Evolutionary conservation across 2,113 vertebrate genomes (phyloP).

Genomic region (Crotophaga sulcirostris): DNA sequence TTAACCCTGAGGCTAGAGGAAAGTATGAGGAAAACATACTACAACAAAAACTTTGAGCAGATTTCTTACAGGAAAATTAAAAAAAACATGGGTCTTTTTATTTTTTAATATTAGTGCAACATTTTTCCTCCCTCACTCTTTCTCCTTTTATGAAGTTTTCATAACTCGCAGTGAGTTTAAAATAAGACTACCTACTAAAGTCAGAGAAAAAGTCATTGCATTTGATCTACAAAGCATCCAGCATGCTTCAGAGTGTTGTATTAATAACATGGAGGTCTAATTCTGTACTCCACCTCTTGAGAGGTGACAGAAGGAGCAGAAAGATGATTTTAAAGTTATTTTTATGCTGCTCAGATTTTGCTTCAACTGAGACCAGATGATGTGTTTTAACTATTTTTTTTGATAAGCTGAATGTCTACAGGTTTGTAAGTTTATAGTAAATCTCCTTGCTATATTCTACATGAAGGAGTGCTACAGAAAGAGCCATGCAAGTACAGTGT

Average conservation of each 20-base stretch:
- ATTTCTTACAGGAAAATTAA: not conserved
- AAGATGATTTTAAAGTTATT: conserved; percentile 36
- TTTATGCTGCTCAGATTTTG: conserved; percentile 6
- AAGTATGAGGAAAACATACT: not conserved
- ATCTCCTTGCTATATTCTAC: not conserved
- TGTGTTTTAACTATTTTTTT: not conserved
- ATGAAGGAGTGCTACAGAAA: not conserved
- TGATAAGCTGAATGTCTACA: not conserved
- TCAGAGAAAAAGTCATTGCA: not conserved
- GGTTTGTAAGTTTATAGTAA: not conserved
- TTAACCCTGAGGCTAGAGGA: not conserved
- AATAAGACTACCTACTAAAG: conserved; percentile 1
- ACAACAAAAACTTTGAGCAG: not conserved
- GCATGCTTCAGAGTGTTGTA: not conserved
- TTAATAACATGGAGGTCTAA: conserved; percentile 33
- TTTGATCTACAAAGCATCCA: conserved; percentile 26
- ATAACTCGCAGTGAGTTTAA: not conserved
- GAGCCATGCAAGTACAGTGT: not conserved
- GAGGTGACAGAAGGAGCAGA: conserved; percentile 14
- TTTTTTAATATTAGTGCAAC: not conserved
- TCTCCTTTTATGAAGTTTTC: not conserved
- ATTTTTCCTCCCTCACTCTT: not conserved
- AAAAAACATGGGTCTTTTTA: not conserved
- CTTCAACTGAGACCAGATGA: conserved; percentile 10
- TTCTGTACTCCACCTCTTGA: not conserved